These are phyloP conservation scores for Parthenolecanium corni DNA, from an alignment of 2,888 invertebrate species.

Conservation along the genomic window DNA sequence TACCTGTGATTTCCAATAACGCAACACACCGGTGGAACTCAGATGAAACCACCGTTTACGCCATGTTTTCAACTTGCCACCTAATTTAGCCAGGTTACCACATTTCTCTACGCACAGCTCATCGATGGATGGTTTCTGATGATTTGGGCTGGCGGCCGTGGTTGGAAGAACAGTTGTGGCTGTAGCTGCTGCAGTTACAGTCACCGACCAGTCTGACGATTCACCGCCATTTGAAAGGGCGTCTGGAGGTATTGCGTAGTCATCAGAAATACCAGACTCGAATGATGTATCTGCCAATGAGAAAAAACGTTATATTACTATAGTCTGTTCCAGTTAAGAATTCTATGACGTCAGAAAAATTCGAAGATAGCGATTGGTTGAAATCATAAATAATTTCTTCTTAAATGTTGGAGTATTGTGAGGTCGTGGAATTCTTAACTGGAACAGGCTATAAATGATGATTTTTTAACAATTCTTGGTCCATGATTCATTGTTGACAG, in stretches of 20 bases:
- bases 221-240: conserved; percentile 66
- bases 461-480: no score
- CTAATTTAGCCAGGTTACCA: conserved; percentile 78
- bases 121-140: conserved; percentile 45
- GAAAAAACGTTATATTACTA: no score
- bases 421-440: no score
- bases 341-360: no score
- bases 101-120: conserved; percentile 57
- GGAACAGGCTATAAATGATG: no score
- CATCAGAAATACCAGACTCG: conserved; percentile 88
- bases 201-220: conserved; percentile 54
- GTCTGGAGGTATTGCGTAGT: conserved; percentile 93
- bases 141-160: conserved; percentile 37
- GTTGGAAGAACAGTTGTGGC: neutral
- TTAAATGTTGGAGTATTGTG: no score
- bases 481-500: no score
- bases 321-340: no score
- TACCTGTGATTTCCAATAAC: conserved; percentile 86
- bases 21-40: conserved; percentile 71
- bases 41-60: conserved; percentile 91
- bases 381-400: no score
- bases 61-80: conserved; percentile 94
- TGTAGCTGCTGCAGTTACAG: conserved; percentile 3
- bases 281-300: conserved; percentile 79
- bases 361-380: no score